Evolutionary conservation across 2,113 vertebrate species (phyloP), one percentile per base, ranked within the genome.

Genomic region (Cottus gobio): DNA sequence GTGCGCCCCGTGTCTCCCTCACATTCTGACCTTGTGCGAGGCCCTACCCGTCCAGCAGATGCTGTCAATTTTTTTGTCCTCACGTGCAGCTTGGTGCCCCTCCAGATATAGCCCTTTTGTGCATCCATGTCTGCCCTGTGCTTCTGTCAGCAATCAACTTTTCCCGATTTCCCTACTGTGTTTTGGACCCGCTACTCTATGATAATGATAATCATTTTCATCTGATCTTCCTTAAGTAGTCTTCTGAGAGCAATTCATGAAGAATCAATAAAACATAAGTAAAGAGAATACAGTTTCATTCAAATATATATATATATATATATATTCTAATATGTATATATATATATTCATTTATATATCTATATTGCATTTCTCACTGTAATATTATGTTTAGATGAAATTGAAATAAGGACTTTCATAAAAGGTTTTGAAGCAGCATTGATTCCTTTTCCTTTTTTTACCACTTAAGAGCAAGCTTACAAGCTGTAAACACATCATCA

Each of bases 11-110:
- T 8, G 26, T 68, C 13, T 62, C n/a, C 56, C 24, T 56, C 57
- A 46, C 81, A 48, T 8, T n/a, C 11, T 75, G 73, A 77, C 81
- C 76, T 80, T 78, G 79, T 46, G n/a, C 15, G 61, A 66, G 46
- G 61, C 34, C 11, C 4, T 26, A 60, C 64, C 65, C 52, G 12
- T 34, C 77, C 71, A 73, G 20, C 54, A 76, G 62, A 76, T 58
- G 56, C 31, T 50, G 24, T 65, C 56, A 72, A 26, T 75, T 76
- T 85, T 75, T 81, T 84, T 36, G 71, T 56, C 78, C 42, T 5
- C 74, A 42, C 30, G 9, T 80, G 71, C 75, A 79, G 13, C 60
- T 79, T 65, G 48, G 31, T 13, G 31, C 64, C 69, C 44, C 52
- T 61, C 30, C 24, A 42, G 67, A 62, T 30, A 22, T 5, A 39